Evolutionary conservation across 2,888 invertebrate species (phyloP).

Genomic region (Adelphocoris suturalis): DNA sequence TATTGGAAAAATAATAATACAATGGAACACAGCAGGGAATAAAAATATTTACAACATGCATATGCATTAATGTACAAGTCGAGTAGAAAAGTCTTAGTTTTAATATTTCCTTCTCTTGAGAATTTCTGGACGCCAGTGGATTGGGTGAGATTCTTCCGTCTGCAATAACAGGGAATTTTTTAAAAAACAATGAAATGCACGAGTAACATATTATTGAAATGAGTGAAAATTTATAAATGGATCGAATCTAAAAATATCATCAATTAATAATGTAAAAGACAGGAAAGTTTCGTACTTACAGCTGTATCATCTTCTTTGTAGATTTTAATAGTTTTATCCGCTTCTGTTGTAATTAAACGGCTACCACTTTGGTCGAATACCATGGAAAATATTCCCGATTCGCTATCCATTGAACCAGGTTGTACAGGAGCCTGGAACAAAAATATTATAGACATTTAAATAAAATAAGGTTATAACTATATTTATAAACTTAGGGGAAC

Average conservation of each 20-base stretch:
- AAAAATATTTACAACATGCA: background rate
- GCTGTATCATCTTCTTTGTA: slow-evolving; percentile 98
- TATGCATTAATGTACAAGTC: background rate
- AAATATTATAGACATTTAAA: background rate
- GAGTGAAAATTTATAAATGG: slow-evolving; percentile 4
- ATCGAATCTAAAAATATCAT: too few species aligned
- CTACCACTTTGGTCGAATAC: slow-evolving; percentile 97
- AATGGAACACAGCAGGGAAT: too few species aligned
- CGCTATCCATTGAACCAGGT: slow-evolving; percentile 99
- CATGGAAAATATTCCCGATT: slow-evolving; percentile 98
- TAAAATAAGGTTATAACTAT: too few species aligned
- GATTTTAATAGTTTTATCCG: slow-evolving; percentile 99
- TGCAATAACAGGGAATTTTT: slow-evolving; percentile 78
- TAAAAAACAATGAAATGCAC: slow-evolving; percentile 62
- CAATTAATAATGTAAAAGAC: too few species aligned
- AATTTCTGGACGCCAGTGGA: slow-evolving; percentile 98
- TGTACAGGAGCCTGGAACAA: slow-evolving; percentile 91
- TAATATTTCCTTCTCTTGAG: slow-evolving; percentile 94
- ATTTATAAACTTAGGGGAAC: too few species aligned
- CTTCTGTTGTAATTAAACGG: slow-evolving; percentile 96
- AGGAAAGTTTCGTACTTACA: slow-evolving; percentile 76
- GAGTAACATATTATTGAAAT: background rate
- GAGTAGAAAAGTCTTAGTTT: slow-evolving; percentile 75
- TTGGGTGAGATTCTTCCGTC: slow-evolving; percentile 96
- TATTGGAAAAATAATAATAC: too few species aligned